Evolutionary conservation across 2,113 vertebrate species (phyloP), one percentile per base, ranked within the genome.

Genomic region (Percopsis transmontana): DNA sequence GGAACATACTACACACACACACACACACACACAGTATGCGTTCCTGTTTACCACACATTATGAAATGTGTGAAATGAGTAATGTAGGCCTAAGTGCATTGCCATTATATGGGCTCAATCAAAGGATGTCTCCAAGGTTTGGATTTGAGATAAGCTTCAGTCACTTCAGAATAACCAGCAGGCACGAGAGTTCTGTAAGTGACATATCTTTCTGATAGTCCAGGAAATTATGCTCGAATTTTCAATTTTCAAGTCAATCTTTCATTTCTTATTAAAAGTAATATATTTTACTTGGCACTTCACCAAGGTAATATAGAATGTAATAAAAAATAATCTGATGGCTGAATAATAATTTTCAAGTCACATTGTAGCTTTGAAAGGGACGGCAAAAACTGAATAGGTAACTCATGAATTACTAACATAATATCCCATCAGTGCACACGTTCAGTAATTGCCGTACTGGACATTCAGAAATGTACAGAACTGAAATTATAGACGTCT

Each of bases 401-500:
- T 23, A 48, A 79, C 18, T 27, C 54, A 20, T 13, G 20, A n/a
- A 53, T 52, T 70, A 74, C 67, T 73, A 68, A 20, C 45, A 41
- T 58, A 77, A 76, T 48, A 63, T 55, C 39, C 60, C 80, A 72
- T 87, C 77, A 83, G 52, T 16, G 58, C 62, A 78, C 81, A 86
- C 76, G 66, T 69, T 15, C 59, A 24, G 68, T 83, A 82, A 84
- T 68, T 83, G 58, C 58, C 65, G 15, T n/a, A 52, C 54, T 39
- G 48, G 67, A 72, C 76, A 74, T 77, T 79, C 62, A 76, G 57
- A 81, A 82, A 83, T 41, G 58, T 56, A 70, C 40, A 52, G 48
- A 60, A 59, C 66, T 48, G 27, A 85, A 81, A 85, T 82, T 74
- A 75, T 82, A 68, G 68, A 84, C 55, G 73, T 79, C 85, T 77